Evolutionary conservation across 92 coral and sea anemone species (phyloP).

Genomic region (Siderastrea siderea): DNA sequence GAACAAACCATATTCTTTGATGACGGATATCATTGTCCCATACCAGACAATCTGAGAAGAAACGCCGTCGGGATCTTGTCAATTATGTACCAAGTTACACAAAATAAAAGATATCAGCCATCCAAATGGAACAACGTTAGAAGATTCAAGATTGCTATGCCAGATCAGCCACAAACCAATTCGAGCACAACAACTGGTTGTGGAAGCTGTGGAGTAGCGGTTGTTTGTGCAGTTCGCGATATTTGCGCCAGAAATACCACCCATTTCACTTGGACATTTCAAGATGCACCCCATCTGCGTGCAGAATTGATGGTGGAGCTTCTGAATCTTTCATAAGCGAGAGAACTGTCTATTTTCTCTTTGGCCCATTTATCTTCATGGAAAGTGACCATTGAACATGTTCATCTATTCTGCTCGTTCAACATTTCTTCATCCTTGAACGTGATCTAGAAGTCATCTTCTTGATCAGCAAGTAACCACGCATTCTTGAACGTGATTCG

Average conservation of each 20-base stretch:
- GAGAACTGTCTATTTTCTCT: no score
- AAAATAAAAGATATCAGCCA: neutral
- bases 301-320: conserved; percentile 49
- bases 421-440: no score
- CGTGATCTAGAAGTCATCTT: no score
- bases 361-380: no score
- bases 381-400: no score
- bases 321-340: conserved; percentile 15
- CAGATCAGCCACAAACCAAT: conserved; percentile 39
- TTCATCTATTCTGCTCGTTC: no score
- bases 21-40: conserved; percentile 55
- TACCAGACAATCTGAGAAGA: conserved; percentile 14
- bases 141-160: conserved; percentile 41
- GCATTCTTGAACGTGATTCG: no score
- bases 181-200: conserved; percentile 33
- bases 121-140: conserved; percentile 21
- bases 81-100: conserved; percentile 11
- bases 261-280: conserved; percentile 35
- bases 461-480: no score
- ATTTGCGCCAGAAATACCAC: conserved; percentile 5
- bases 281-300: conserved; percentile 29
- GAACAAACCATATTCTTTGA: conserved; percentile 42
- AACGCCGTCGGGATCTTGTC: conserved; percentile 17
- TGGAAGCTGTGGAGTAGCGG: conserved; percentile 64
- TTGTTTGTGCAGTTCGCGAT: conserved; percentile 42